Evolutionary conservation across 2,797 vertebrate species (phyloP), one percentile per base, ranked within the genome.

Genomic region (Tiaroga cobitis): DNA sequence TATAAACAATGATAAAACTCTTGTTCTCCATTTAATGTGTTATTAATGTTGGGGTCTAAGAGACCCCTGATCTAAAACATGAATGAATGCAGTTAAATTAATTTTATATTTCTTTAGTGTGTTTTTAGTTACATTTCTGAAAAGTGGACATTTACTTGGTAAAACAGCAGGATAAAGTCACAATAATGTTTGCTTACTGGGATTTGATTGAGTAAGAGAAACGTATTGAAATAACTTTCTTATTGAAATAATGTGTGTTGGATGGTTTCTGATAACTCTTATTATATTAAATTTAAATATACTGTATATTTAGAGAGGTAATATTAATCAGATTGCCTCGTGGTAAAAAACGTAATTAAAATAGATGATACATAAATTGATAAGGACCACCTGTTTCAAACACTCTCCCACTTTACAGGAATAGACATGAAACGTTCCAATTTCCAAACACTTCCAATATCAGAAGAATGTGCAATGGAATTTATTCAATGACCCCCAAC

Each of bases 401-500:
- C 18, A 29, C 18, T 26, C 29, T 68, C 46, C 6, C 21, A 32
- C 8, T 24, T 32, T 32, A n/a, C 69, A 18, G 39, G 5, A 49
- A 65, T 56, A 59, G 19, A 61, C 65, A 78, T n/a, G n/a, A n/a
- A n/a, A n/a, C 3, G 0, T 46, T 78, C 34, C 19, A n/a, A n/a
- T n/a, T n/a, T n/a, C n/a, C n/a, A n/a, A n/a, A n/a, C n/a, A 4
- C 19, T 70, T 70, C 34, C 32, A 37, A 75, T 59, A 68, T 73
- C 32, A 49, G 49, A 65, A 72, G 39, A 79, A 80, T 68, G 26
- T n/a, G 26, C 46, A 51, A 61, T 80, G 81, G 68, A 78, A 68
- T 87, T 78, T 82, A 73, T 87, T 78, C 65, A 34, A 51, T 68
- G 54, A 85, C 73, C 79, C 49, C 54, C 80, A 88, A 26, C 68